Conservation (phyloP, 2,888 invertebrate genomes). For the Plusia festucae region DNA sequence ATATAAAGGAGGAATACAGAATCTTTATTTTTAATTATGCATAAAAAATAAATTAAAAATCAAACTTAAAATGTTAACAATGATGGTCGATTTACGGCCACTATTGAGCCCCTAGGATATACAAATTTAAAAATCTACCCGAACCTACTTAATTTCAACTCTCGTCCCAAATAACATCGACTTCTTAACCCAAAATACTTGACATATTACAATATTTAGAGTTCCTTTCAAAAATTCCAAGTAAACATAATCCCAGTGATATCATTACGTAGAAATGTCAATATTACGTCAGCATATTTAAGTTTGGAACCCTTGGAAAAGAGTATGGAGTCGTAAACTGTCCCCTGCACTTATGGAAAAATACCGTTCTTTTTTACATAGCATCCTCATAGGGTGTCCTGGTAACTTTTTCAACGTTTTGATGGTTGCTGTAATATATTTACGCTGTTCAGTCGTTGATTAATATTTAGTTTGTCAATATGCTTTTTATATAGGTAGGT, state of each 20-base stretch:
- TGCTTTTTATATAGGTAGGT: too few species aligned
- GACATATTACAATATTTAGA: not conserved
- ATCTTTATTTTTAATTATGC: too few species aligned
- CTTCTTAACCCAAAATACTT: not conserved
- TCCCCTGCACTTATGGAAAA: slow-evolving; percentile 21
- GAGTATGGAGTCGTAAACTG: slow-evolving; percentile 34
- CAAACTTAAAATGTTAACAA: too few species aligned
- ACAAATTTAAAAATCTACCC: too few species aligned
- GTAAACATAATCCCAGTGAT: not conserved
- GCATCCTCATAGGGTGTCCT: slow-evolving; percentile 2
- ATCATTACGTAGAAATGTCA: slow-evolving; percentile 26
- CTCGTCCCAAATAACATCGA: not conserved
- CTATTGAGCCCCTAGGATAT: too few species aligned
- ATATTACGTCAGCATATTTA: slow-evolving; percentile 34
- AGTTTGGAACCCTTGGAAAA: slow-evolving; percentile 21
- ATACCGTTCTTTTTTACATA: slow-evolving; percentile 13
- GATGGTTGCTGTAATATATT: not conserved
- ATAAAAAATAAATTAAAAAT: too few species aligned
- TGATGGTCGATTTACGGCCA: too few species aligned
- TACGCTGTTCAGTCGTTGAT: not conserved
- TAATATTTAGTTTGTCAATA: too few species aligned
- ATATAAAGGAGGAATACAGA: too few species aligned
- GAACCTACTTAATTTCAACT: too few species aligned
- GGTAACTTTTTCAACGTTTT: not conserved
- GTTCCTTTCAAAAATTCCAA: not conserved